Evolutionary conservation across 2,797 vertebrate genomes (phyloP).

Genomic region (Toxotes lorentzi): DNA sequence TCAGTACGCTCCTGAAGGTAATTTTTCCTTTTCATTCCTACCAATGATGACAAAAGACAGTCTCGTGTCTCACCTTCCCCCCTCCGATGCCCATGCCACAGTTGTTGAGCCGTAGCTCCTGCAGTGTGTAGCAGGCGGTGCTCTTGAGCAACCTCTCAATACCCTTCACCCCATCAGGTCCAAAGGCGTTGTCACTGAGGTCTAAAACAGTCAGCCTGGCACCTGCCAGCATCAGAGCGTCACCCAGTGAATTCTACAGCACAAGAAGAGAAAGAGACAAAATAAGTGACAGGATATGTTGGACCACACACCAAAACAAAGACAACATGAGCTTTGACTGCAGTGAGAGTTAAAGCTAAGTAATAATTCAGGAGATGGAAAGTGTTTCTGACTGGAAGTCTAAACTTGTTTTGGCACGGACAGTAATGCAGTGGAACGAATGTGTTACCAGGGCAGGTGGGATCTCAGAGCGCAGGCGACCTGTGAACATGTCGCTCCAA

Average conservation of each 20-base stretch:
- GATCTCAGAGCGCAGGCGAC: conserved; percentile 95
- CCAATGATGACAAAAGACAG: neutral
- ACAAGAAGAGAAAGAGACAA: conserved; percentile 30
- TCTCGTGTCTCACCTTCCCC: conserved; percentile 88
- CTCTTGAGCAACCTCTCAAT: conserved; percentile 95
- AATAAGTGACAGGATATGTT: neutral
- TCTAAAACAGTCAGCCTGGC: conserved; percentile 94
- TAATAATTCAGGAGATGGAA: neutral
- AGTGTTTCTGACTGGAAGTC: neutral
- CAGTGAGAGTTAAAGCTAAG: neutral
- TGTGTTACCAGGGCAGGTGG: conserved; percentile 92
- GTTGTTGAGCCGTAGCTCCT: conserved; percentile 96
- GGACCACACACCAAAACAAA: neutral
- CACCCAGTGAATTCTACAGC: conserved; percentile 90
- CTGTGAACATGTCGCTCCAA: conserved; percentile 99
- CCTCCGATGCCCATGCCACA: conserved; percentile 99
- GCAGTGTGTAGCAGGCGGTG: conserved; percentile 89
- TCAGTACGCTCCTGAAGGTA: neutral
- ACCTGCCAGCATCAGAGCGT: conserved; percentile 91
- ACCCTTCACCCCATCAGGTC: conserved; percentile 94
- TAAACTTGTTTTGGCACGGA: neutral
- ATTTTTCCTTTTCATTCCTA: neutral
- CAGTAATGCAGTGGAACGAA: neutral
- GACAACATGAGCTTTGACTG: neutral
- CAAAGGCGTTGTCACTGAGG: conserved; percentile 98